Percentiles rank a stretch among this genome's conserved stretches.
Conservation (phyloP, 2,888 invertebrate genomes). For the Limulus polyphemus region DNA sequence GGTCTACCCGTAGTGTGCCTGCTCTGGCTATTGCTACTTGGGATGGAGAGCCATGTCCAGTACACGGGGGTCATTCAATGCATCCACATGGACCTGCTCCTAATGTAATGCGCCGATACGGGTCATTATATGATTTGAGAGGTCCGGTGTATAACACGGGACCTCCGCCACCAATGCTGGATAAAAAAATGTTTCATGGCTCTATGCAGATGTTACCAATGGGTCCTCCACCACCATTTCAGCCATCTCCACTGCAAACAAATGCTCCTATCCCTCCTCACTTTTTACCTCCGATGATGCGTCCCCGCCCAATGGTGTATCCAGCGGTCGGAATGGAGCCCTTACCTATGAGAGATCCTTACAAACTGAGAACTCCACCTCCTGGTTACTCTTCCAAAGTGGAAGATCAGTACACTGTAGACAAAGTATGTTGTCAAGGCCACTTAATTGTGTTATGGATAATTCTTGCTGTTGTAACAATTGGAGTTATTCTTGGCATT, state of each 20-base stretch:
- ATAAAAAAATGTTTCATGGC: conserved; percentile 21
- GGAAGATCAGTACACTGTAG: conserved; percentile 17
- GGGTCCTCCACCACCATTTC: conserved; percentile 12
- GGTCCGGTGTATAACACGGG: conserved; percentile 4
- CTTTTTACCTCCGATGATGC: conserved; percentile 24
- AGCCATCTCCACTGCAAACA: conserved; percentile 13
- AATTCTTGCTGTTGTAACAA: conserved; percentile 30
- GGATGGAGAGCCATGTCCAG: conserved; percentile 27
- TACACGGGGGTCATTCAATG: conserved; percentile 18
- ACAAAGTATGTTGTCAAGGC: conserved; percentile 28
- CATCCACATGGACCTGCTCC: conserved; percentile 16
- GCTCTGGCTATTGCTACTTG: conserved; percentile 24
- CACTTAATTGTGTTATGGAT: conserved; percentile 32
- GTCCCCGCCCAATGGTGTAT: conserved; percentile 26
- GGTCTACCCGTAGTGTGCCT: conserved; percentile 26
- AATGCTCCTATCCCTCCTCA: conserved; percentile 18
- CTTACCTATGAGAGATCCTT: conserved; percentile 26
- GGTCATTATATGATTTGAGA: conserved; percentile 18
- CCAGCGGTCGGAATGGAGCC: conserved; percentile 25
- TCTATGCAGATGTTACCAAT: conserved; percentile 14
- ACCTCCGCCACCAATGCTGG: conserved; percentile 9
- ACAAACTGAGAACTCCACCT: conserved; percentile 18
- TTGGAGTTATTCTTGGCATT: conserved; percentile 30
- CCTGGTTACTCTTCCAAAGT: conserved; percentile 11
- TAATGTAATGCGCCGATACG: conserved; percentile 13